Percentiles rank a stretch among this genome's conserved stretches.
Evolutionary conservation across 2,888 invertebrate species (phyloP).

Genomic region (Microchrysa polita): DNA sequence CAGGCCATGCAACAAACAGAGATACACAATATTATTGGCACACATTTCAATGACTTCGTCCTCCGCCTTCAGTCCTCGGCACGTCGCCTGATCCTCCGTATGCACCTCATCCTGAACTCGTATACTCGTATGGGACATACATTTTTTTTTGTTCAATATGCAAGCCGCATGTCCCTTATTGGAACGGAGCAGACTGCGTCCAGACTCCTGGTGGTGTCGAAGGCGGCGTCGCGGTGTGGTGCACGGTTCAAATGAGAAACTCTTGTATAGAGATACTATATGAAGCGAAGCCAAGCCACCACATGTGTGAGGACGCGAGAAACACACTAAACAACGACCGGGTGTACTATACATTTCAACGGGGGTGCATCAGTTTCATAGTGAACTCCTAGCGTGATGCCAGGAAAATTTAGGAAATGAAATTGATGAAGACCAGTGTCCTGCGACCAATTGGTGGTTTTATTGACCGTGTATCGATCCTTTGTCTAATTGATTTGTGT

Average conservation of each 20-base stretch:
- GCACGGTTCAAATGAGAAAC: too few relatives aligned
- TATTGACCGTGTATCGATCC: constrained; percentile 30
- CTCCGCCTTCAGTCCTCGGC: neutral
- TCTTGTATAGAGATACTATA: too few relatives aligned
- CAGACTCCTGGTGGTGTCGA: constrained; percentile 19
- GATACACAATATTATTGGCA: constrained; percentile 24
- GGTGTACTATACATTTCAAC: neutral
- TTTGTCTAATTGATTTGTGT: neutral
- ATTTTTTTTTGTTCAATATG: too few relatives aligned
- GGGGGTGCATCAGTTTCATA: neutral
- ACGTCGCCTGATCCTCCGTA: neutral
- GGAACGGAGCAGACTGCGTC: constrained; percentile 12
- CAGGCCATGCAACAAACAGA: neutral
- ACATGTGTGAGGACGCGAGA: constrained; percentile 19
- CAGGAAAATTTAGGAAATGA: neutral
- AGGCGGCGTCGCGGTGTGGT: neutral
- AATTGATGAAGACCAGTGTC: too few relatives aligned
- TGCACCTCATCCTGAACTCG: neutral
- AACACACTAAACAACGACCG: too few relatives aligned
- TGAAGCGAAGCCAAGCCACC: constrained; percentile 12
- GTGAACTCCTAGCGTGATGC: constrained; percentile 12
- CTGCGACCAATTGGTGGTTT: too few relatives aligned
- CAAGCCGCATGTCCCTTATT: constrained; percentile 7
- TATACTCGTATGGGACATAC: neutral
- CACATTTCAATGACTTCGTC: constrained; percentile 9